Evolutionary conservation across 2,113 vertebrate genomes (phyloP).

Genomic region (Clupea harengus): DNA sequence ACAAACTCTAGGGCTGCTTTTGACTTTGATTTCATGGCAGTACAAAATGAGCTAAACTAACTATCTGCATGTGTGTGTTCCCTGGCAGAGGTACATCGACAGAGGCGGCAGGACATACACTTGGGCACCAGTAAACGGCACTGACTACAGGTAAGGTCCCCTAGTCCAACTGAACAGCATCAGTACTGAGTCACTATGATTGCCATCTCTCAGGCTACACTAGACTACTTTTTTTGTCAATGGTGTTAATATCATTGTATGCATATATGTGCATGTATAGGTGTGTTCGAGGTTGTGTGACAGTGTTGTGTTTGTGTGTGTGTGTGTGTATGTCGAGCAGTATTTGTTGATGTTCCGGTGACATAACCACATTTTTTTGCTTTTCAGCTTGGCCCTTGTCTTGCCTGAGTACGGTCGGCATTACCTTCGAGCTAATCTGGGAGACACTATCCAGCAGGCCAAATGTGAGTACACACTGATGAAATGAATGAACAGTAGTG

Average conservation of each 20-base stretch:
- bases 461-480: slow-evolving; percentile 82
- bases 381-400: slow-evolving; percentile 90
- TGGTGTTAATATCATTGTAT: neutral
- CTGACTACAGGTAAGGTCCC: slow-evolving; percentile 91
- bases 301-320: neutral
- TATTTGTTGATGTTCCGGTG: slow-evolving; percentile 11
- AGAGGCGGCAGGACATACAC: slow-evolving; percentile 91
- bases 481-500: neutral
- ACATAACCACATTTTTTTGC: slow-evolving; percentile 58
- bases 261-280: neutral
- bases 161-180: neutral
- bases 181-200: neutral
- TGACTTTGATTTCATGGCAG: neutral
- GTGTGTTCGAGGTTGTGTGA: neutral
- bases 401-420: slow-evolving; percentile 96
- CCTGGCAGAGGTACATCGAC: slow-evolving; percentile 90
- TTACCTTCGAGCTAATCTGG: slow-evolving; percentile 94
- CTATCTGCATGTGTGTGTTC: slow-evolving; percentile 25
- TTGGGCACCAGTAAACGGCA: slow-evolving; percentile 93
- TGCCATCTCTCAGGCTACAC: too few species aligned
- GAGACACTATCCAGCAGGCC: slow-evolving; percentile 85
- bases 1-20: neutral
- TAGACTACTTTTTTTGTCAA: neutral
- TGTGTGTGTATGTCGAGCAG: neutral
- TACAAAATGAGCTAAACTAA: neutral